Conservation (phyloP, 2,888 invertebrate genomes). For the Calameuta filiformis region DNA sequence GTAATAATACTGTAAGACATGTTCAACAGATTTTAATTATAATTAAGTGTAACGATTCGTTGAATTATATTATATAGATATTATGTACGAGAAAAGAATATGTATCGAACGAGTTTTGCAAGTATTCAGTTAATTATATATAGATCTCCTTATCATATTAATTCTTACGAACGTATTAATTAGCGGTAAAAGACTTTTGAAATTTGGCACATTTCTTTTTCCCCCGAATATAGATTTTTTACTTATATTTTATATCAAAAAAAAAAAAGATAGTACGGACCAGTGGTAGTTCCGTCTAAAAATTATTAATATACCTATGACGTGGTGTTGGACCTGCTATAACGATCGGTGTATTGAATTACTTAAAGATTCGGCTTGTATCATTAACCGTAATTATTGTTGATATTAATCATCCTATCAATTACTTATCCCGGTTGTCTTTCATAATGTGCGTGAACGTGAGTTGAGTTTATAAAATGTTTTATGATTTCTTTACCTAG, state of each 20-base stretch:
- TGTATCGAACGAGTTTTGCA: constrained; percentile 15
- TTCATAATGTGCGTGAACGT: neutral
- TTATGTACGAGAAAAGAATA: constrained; percentile 1
- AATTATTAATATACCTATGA: neutral
- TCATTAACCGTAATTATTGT: constrained; percentile 11
- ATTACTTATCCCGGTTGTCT: neutral
- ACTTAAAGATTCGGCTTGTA: neutral
- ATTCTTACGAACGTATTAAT: neutral
- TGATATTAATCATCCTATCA: neutral
- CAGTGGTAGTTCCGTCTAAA: neutral
- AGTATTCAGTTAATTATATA: neutral
- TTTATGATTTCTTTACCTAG: constrained; percentile 23
- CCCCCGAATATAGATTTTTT: neutral
- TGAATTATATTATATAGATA: neutral
- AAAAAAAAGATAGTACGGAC: neutral
- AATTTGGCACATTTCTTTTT: constrained; percentile 19
- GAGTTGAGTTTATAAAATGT: neutral
- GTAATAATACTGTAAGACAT: neutral
- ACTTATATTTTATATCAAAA: neutral
- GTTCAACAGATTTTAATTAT: neutral
- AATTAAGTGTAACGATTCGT: neutral
- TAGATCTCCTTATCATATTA: neutral
- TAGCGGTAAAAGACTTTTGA: constrained; percentile 11
- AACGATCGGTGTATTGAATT: neutral
- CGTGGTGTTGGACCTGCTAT: neutral